Evolutionary conservation across 2,113 vertebrate species (phyloP).

Genomic region (Labrus mixtus): DNA sequence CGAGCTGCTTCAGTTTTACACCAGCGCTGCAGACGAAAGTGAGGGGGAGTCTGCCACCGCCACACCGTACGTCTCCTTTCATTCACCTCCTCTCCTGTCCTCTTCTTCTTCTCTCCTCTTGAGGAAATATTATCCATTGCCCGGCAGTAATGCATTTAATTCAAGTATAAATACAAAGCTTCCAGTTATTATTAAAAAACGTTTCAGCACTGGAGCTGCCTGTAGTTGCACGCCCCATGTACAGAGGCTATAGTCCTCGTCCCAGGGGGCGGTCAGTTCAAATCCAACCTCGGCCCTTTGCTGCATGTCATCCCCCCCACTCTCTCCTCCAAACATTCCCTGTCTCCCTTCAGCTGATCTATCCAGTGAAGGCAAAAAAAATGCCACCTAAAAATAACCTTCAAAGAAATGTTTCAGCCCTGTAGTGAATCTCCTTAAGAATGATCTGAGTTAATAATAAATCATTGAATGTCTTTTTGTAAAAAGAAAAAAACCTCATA

Average conservation of each 20-base stretch:
- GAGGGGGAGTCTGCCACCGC: constrained; percentile 91
- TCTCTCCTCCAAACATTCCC: too few species aligned
- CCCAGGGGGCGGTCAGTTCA: too few species aligned
- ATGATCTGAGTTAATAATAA: background rate
- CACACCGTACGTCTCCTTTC: constrained; percentile 88
- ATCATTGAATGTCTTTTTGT: background rate
- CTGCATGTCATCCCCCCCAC: too few species aligned
- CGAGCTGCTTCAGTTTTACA: constrained; percentile 97
- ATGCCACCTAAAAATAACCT: too few species aligned
- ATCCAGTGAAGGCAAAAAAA: too few species aligned
- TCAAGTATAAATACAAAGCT: background rate
- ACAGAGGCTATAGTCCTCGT: too few species aligned
- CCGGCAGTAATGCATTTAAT: background rate
- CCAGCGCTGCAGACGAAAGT: constrained; percentile 93
- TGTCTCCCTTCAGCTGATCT: too few species aligned
- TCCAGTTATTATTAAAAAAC: background rate
- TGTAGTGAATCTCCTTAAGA: background rate
- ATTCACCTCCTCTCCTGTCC: background rate
- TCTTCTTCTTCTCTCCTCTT: background rate
- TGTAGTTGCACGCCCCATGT: too few species aligned
- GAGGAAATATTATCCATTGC: background rate
- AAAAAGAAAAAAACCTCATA: background rate
- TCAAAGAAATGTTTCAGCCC: background rate
- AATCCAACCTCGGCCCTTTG: too few species aligned
- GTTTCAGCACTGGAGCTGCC: too few species aligned